Conservation (phyloP, 2,113 vertebrate species). For the Cervus canadensis region DNA sequence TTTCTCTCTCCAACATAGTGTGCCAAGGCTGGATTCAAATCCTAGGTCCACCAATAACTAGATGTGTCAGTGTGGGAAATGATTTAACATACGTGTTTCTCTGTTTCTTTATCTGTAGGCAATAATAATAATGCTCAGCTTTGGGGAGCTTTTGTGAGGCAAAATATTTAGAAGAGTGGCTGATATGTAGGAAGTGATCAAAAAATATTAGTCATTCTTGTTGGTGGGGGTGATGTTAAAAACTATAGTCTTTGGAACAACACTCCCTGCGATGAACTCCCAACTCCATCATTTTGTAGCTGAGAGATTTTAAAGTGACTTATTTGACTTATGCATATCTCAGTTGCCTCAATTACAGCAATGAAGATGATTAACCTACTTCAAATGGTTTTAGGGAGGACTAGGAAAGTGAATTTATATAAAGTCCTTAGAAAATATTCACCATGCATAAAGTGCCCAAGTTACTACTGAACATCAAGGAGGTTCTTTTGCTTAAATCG, state of each 20-base stretch:
- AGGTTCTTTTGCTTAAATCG: background rate
- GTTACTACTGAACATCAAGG: background rate
- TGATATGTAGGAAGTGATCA: background rate
- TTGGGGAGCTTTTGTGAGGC: background rate
- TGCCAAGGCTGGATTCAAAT: background rate
- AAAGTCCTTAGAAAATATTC: background rate
- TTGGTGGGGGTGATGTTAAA: background rate
- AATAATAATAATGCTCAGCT: background rate
- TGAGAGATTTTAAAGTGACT: background rate
- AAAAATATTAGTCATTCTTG: background rate
- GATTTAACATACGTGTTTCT: background rate
- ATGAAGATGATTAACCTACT: background rate
- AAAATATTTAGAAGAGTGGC: background rate
- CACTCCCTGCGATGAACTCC: background rate
- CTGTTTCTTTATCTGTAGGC: background rate
- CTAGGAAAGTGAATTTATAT: background rate
- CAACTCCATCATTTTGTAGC: background rate
- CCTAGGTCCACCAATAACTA: background rate
- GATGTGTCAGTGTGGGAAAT: background rate
- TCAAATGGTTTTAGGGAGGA: background rate
- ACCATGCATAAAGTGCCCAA: background rate
- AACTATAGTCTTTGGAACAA: background rate
- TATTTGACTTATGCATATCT: background rate
- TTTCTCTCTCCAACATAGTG: background rate
- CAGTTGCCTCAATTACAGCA: background rate